Evolutionary conservation across 2,888 invertebrate genomes (phyloP).

Genomic region (Bhutanitis thaidina): DNA sequence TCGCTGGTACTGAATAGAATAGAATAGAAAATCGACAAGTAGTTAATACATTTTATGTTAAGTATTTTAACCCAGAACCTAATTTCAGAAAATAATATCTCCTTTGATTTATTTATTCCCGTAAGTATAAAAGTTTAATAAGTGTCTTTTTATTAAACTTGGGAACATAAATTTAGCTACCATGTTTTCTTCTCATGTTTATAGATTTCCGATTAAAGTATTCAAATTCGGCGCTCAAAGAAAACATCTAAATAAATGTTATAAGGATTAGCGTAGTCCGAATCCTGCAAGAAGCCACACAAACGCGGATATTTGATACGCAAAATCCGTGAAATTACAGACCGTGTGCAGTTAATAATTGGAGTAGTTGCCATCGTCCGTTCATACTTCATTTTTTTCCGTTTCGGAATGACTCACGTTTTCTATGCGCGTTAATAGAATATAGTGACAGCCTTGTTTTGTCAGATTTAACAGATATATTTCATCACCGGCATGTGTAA

Average conservation of each 20-base stretch:
- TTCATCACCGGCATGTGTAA: no score
- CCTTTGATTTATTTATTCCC: no score
- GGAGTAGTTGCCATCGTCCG: constrained; percentile 13
- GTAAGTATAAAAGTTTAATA: no score
- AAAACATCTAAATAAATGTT: constrained; percentile 9
- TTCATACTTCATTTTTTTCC: constrained; percentile 8
- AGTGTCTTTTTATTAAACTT: no score
- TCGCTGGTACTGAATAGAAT: no score
- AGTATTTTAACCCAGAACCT: no score
- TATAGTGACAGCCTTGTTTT: neutral
- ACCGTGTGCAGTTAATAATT: constrained; percentile 19
- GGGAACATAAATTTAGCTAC: no score
- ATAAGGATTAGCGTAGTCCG: constrained; percentile 28
- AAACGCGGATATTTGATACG: constrained; percentile 44
- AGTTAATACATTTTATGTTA: no score
- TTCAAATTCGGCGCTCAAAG: neutral
- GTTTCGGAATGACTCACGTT: constrained; percentile 8
- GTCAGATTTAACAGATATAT: no score
- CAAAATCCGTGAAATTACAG: constrained; percentile 37
- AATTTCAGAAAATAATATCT: no score
- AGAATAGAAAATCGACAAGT: no score
- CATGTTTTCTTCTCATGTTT: no score
- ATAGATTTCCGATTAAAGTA: neutral
- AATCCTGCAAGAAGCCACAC: constrained; percentile 38
- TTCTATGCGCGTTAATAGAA: constrained; percentile 10